Evolutionary conservation across 1,140 invertebrate species (phyloP).

Genomic region (Gryon sp.): DNA sequence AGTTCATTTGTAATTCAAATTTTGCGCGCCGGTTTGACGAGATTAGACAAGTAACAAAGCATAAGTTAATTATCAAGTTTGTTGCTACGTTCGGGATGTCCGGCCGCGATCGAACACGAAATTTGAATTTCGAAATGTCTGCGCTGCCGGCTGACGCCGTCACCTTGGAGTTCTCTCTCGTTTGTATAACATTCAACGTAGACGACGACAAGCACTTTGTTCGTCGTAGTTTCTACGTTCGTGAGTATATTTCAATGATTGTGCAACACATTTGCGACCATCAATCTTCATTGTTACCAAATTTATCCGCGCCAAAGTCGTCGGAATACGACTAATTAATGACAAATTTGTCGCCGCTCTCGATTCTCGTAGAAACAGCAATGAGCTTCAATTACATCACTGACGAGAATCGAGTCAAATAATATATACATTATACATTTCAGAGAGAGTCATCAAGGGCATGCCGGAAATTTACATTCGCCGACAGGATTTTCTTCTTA

Average conservation of each 20-base stretch:
- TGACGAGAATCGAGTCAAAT: too few species aligned
- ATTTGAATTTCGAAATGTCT: constrained; percentile 12
- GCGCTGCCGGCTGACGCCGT: too few species aligned
- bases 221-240: too few species aligned
- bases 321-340: constrained; percentile 18
- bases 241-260: too few species aligned
- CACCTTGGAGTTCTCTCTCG: too few species aligned
- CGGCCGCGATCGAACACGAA: constrained; percentile 11
- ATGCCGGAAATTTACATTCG: neutral
- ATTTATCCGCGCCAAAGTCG: neutral
- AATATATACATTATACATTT: too few species aligned
- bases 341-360: neutral
- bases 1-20: constrained; percentile 47
- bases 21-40: constrained; percentile 26
- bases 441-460: too few species aligned
- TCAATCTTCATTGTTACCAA: constrained; percentile 20
- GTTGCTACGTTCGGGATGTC: too few species aligned
- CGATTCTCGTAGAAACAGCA: neutral
- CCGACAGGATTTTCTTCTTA: constrained; percentile 35
- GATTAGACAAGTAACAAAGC: constrained; percentile 40
- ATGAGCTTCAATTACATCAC: neutral
- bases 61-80: constrained; percentile 22
- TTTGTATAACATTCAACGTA: too few species aligned
- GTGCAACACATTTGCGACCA: too few species aligned
- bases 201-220: too few species aligned